Evolutionary conservation across 2,113 vertebrate genomes (phyloP).

Genomic region (Pluvialis apricaria): DNA sequence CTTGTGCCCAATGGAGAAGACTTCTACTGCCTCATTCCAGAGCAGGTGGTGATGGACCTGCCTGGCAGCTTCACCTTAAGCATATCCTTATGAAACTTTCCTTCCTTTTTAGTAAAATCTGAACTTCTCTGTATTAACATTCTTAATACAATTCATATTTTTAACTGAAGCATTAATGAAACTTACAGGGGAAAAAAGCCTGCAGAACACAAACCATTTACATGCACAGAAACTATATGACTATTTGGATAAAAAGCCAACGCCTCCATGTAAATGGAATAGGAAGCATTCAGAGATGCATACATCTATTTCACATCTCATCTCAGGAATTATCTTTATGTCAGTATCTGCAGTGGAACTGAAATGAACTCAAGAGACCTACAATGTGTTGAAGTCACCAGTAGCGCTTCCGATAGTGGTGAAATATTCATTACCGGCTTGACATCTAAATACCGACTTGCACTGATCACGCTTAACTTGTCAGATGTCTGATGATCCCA

Average conservation of each 20-base stretch:
- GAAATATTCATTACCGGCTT: neutral
- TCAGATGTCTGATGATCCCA: neutral
- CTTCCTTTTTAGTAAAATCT: neutral
- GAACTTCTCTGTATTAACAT: neutral
- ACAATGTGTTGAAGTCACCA: neutral
- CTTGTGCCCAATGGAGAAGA: fast-evolving
- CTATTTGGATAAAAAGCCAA: neutral
- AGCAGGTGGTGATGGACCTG: neutral
- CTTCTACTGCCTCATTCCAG: neutral
- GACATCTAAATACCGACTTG: neutral
- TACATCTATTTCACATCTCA: neutral
- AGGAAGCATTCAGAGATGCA: neutral
- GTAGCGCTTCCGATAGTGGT: neutral
- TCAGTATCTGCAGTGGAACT: neutral
- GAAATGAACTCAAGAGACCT: neutral
- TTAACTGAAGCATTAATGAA: neutral
- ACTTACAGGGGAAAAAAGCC: neutral
- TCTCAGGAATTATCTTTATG: neutral
- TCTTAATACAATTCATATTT: too few relatives aligned
- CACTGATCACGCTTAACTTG: neutral
- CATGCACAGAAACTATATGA: neutral
- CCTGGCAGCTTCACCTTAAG: neutral
- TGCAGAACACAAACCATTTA: neutral
- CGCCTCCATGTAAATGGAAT: neutral
- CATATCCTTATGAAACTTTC: neutral